Base-by-base conservation (phyloP, 2,888 invertebrate genomes). In the Apamea epomidion region DNA sequence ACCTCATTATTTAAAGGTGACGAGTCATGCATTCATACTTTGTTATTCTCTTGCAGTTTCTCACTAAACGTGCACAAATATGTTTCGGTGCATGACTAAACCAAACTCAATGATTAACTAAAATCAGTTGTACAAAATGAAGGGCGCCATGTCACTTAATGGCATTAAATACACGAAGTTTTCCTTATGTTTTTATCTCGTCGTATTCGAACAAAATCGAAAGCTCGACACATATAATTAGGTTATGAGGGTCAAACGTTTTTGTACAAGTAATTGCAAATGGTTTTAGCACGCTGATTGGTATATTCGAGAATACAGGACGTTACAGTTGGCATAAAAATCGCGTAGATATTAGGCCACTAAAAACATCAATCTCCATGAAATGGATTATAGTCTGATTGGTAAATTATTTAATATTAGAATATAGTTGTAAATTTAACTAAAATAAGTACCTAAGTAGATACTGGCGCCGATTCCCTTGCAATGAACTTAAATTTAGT, bases 161-260 rank as follows among this genome's bases (percentile, higher is more conserved):
- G 42, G 14, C 29, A 68, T 51, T 32, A 62, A 85, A 58, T 12
- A 54, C 16, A 37, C 51, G 21, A 32, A 69, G 60, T 85, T 85
- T 85, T 75, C 72, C 68, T 82, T 67, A 69, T 74, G n/a, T 64
- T 81, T 76, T 68, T 76, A 60, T 51, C 4, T 75, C 69, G 64
- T n/a, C 45, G 45, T 32, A 48, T 70, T 76, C 65, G 25, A 65
- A 51, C 37, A 58, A 32, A 79, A 78, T 82, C 29, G 71, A 85
- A 86, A 86, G 76, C 70, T 74, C 51, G 42, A 60, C 74, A 67
- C 21, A 75, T 70, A 71, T 65, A 71, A 48, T 32, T 67, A 32
- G 73, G 62, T 68, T 54, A 72, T 2, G 45, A 80, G 32, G 21
- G 64, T 65, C 37, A 73, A 64, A 65, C 14, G 29, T n/a, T 32